Conservation (phyloP, 2,113 vertebrate genomes). For the Cryptotis parvus region DNA sequence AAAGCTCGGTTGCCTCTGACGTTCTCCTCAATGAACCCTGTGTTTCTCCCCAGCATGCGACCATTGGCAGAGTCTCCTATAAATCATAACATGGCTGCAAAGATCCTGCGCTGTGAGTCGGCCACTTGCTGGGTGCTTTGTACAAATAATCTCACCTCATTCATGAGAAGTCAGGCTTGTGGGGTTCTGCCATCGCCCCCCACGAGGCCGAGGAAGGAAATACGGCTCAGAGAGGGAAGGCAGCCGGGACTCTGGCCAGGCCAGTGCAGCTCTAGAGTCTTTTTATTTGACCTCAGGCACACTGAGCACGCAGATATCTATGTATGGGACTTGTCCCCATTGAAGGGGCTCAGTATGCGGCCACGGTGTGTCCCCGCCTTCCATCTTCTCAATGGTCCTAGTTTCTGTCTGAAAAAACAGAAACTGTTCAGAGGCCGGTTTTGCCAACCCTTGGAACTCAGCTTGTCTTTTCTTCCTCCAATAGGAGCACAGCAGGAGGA, state of each 20-base stretch:
- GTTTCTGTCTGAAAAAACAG: not conserved
- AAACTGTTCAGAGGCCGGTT: not conserved
- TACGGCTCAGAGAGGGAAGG: not conserved
- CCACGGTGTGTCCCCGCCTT: not conserved
- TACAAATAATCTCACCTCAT: not conserved
- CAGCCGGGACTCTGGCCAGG: not conserved
- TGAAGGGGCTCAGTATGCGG: not conserved
- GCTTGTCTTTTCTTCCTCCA: not conserved
- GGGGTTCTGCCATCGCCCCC: not conserved
- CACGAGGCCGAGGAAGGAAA: not conserved
- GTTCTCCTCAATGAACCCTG: not conserved
- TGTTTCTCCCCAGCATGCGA: not conserved
- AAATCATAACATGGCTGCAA: conserved; percentile 13
- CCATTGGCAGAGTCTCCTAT: not conserved
- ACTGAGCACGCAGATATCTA: not conserved
- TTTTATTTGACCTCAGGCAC: not conserved
- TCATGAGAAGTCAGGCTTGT: not conserved
- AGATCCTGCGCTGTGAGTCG: not conserved
- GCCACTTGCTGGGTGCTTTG: not conserved
- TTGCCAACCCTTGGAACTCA: not conserved
- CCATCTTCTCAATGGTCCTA: not conserved
- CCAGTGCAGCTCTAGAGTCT: not conserved
- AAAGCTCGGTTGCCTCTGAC: not conserved
- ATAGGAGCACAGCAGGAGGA: not conserved
- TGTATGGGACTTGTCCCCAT: not conserved